These are phyloP conservation scores for Sander vitreus DNA, from an alignment of 2,113 vertebrate genomes.

Conservation along the genomic window DNA sequence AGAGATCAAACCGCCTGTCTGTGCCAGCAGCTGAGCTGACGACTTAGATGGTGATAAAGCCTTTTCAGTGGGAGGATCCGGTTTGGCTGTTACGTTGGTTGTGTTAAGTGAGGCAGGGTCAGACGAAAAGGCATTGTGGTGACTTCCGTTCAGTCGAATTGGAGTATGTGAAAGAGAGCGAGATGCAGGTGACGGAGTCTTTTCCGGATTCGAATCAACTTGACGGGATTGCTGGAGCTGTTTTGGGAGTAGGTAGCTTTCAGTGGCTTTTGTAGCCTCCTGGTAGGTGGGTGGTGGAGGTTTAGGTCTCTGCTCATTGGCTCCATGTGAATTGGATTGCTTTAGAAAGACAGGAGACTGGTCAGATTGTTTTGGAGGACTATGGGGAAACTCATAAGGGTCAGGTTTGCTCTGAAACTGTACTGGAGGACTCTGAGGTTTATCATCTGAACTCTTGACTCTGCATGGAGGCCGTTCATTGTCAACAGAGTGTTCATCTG, in stretches of 20 bases:
- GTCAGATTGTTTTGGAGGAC: slow-evolving; percentile 65
- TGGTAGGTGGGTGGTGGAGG: slow-evolving; percentile 53
- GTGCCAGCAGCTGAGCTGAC: slow-evolving; percentile 82
- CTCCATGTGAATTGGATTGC: slow-evolving; percentile 22
- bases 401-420: slow-evolving; percentile 50
- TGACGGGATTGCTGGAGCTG: slow-evolving; percentile 20
- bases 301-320: slow-evolving; percentile 42
- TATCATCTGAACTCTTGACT: slow-evolving; percentile 41
- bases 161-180: slow-evolving; percentile 80
- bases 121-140: slow-evolving; percentile 89
- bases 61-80: slow-evolving; percentile 79
- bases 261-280: slow-evolving; percentile 44
- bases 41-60: slow-evolving; percentile 55
- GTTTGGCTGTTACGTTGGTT: slow-evolving; percentile 62
- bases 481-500: slow-evolving; percentile 64
- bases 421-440: slow-evolving; percentile 57
- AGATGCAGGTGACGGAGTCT: slow-evolving; percentile 31
- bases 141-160: slow-evolving; percentile 91
- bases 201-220: slow-evolving; percentile 38
- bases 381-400: slow-evolving; percentile 76
- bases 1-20: slow-evolving; percentile 89
- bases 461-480: slow-evolving; percentile 42
- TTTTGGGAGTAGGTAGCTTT: slow-evolving; percentile 31
- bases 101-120: slow-evolving; percentile 72
- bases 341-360: slow-evolving; percentile 31